Evolutionary conservation across 2,888 invertebrate genomes (phyloP).

Genomic region (Parnassius mnemosyne): DNA sequence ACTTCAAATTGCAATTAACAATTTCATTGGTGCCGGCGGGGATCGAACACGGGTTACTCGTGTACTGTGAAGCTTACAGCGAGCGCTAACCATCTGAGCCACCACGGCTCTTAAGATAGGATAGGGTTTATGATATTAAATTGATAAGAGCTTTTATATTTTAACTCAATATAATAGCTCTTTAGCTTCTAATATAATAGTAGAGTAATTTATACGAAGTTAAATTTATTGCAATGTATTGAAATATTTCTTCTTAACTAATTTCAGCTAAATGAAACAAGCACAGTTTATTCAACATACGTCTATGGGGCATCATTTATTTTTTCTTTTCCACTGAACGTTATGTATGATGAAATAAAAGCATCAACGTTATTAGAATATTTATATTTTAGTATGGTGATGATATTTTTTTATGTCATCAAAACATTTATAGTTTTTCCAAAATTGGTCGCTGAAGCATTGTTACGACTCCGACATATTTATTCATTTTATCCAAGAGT

Average conservation of each 20-base stretch:
- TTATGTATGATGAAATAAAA: constrained; percentile 43
- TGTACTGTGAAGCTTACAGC: no score
- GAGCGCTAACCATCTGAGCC: no score
- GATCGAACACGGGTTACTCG: no score
- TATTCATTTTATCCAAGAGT: constrained; percentile 45
- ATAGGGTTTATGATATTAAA: no score
- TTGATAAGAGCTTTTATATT: no score
- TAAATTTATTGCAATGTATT: no score
- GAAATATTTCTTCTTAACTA: constrained; percentile 10
- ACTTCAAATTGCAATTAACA: no score
- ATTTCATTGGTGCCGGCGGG: no score
- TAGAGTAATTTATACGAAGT: no score
- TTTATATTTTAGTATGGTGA: constrained; percentile 38
- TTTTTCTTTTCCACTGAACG: constrained; percentile 40
- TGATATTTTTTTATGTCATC: constrained; percentile 45
- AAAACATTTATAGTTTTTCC: constrained; percentile 48
- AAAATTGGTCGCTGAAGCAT: constrained; percentile 53
- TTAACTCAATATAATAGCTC: no score
- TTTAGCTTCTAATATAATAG: no score
- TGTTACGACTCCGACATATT: constrained; percentile 44
- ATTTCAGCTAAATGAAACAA: constrained; percentile 50
- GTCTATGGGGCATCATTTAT: constrained; percentile 46
- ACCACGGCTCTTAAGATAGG: no score
- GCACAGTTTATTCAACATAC: constrained; percentile 40
- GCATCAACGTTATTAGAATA: constrained; percentile 50